Evolutionary conservation across 2,888 invertebrate genomes (phyloP).

Genomic region (Caenorhabditis becei): DNA sequence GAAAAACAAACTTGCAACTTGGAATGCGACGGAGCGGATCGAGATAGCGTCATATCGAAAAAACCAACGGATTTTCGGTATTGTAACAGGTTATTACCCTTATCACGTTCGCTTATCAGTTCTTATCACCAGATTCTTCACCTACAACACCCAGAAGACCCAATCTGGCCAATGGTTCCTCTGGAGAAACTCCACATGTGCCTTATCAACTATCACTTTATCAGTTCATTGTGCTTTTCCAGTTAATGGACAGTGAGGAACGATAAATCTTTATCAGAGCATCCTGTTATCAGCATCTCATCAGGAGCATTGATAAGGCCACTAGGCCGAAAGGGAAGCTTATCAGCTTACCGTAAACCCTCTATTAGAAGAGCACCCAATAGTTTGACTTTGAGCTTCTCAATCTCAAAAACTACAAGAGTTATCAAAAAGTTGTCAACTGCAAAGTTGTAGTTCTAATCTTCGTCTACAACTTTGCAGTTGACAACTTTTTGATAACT

Average conservation of each 20-base stretch:
- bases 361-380: no score
- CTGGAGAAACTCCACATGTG: constrained; percentile 66
- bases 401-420: no score
- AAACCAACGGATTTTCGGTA: constrained; percentile 68
- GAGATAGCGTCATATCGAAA: constrained; percentile 75
- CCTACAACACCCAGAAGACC: constrained; percentile 68
- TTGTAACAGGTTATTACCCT: constrained; percentile 61
- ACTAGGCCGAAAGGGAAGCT: no score
- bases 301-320: no score
- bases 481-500: no score
- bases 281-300: no score
- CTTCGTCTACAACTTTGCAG: no score
- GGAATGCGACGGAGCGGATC: constrained; percentile 70
- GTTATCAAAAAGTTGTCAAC: no score
- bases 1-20: constrained; percentile 62
- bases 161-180: constrained; percentile 63
- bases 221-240: constrained; percentile 75
- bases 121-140: constrained; percentile 70
- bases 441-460: no score
- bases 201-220: constrained; percentile 64
- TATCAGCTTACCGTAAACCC: no score
- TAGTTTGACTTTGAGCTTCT: no score
- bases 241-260: constrained; percentile 3
- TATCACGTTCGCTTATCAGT: no score
- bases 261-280: constrained; percentile 7